A percentile compares a stretch with the other conserved stretches of the same genome.
phyloP scores from a whole-genome alignment of 2,797 vertebrate genomes.

The Lacerta bilineata region DNA sequence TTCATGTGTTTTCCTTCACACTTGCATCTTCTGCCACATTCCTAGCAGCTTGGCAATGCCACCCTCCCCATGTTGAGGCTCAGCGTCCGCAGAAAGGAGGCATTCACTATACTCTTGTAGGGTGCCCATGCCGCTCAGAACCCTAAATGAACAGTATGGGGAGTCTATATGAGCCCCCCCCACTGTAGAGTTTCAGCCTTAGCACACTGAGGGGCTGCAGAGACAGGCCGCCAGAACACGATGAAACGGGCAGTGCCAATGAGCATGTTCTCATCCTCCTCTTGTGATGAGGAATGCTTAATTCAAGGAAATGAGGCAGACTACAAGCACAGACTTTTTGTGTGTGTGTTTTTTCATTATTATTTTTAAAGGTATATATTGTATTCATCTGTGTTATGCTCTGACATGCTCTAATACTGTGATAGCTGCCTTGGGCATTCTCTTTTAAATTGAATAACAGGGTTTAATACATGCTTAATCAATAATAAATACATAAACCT shows the following conservation, averaged over 20 bases:
- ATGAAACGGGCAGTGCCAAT: not conserved
- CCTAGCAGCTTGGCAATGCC: too few species aligned
- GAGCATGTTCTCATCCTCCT: not conserved
- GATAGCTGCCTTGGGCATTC: not conserved
- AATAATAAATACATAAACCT: not conserved
- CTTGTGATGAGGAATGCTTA: not conserved
- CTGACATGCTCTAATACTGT: not conserved
- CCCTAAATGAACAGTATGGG: too few species aligned
- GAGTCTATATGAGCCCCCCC: not conserved
- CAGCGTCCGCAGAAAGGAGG: too few species aligned
- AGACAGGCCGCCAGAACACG: not conserved
- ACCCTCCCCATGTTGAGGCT: too few species aligned
- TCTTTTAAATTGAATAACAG: not conserved
- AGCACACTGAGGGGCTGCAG: not conserved
- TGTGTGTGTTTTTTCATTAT: not conserved
- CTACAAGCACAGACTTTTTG: not conserved
- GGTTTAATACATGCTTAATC: not conserved
- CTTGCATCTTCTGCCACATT: too few species aligned
- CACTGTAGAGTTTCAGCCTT: not conserved
- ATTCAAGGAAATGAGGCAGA: not conserved
- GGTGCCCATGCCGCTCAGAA: too few species aligned
- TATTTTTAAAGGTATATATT: not conserved
- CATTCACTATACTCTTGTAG: too few species aligned
- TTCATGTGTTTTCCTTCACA: too few species aligned
- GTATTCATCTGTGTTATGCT: not conserved